These are phyloP conservation scores for Orestias chungarensis DNA, from an alignment of 2,797 vertebrate species.

Conservation along the genomic window DNA sequence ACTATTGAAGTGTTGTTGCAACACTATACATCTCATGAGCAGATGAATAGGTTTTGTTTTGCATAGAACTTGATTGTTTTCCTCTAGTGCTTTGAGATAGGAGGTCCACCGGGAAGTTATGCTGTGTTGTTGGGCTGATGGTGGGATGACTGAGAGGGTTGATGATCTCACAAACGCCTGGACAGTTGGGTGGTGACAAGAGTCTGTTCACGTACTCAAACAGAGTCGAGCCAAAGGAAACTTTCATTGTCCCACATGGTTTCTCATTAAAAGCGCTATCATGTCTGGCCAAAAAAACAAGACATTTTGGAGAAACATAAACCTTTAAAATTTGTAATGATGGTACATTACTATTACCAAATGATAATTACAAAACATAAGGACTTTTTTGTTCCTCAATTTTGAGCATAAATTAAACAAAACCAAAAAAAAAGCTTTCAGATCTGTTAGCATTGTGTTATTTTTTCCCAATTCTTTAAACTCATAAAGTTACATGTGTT, in stretches of 20 bases:
- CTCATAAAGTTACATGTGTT: background rate
- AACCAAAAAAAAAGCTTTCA: too few relatives aligned
- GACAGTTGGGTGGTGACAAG: slow-evolving; percentile 41
- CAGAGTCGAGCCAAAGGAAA: slow-evolving; percentile 49
- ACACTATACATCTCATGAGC: slow-evolving; percentile 62
- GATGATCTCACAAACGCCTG: slow-evolving; percentile 55
- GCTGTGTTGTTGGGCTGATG: slow-evolving; percentile 30
- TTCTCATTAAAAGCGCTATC: slow-evolving; percentile 54
- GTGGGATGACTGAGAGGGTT: slow-evolving; percentile 43
- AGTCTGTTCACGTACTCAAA: slow-evolving; percentile 44
- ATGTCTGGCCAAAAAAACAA: background rate
- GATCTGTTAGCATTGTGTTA: background rate
- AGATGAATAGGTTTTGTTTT: slow-evolving; percentile 39
- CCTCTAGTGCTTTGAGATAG: slow-evolving; percentile 51
- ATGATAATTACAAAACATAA: too few relatives aligned
- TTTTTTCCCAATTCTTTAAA: background rate
- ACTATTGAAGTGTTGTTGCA: slow-evolving; percentile 47
- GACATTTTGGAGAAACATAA: background rate
- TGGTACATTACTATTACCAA: too few relatives aligned
- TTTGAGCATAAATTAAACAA: background rate
- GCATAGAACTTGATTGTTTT: slow-evolving; percentile 54
- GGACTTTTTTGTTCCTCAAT: background rate
- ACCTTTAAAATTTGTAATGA: too few relatives aligned
- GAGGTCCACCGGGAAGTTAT: slow-evolving; percentile 37
- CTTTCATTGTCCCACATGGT: slow-evolving; percentile 35